phyloP scores from a whole-genome alignment of 2,888 invertebrate genomes.

The Calliopum simillimum region DNA sequence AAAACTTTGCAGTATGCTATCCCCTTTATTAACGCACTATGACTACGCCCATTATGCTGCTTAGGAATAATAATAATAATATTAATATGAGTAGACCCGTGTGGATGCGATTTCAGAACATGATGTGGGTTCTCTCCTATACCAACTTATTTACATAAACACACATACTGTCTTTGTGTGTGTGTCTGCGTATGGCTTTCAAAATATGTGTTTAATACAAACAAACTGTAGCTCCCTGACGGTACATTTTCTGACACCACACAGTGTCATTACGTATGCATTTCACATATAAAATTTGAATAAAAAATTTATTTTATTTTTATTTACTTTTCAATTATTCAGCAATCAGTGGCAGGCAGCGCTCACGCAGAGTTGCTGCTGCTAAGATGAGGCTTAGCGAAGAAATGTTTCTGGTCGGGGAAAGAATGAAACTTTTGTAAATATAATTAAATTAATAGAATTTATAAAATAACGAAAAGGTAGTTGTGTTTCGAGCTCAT shows the following conservation, averaged over 20 bases:
- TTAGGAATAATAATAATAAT: neutral
- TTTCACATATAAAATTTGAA: constrained; percentile 36
- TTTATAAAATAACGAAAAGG: too few species aligned
- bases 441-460: too few species aligned
- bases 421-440: too few species aligned
- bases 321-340: constrained; percentile 41
- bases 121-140: too few species aligned
- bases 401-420: neutral
- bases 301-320: constrained; percentile 35
- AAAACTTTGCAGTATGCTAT: neutral
- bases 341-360: constrained; percentile 30
- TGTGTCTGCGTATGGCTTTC: constrained; percentile 3
- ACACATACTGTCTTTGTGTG: neutral
- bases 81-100: neutral
- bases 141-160: too few species aligned
- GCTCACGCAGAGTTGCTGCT: neutral
- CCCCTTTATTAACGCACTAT: too few species aligned
- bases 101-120: neutral
- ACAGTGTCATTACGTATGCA: constrained; percentile 38
- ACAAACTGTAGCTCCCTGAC: neutral
- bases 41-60: too few species aligned
- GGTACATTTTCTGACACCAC: neutral
- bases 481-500: too few species aligned
- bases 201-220: neutral
- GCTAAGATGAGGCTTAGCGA: constrained; percentile 7